Percentiles rank a stretch among this genome's conserved stretches.
These are phyloP conservation scores for Gallinago jamesoni DNA, from an alignment of 2,113 vertebrate species.

Conservation along the genomic window DNA sequence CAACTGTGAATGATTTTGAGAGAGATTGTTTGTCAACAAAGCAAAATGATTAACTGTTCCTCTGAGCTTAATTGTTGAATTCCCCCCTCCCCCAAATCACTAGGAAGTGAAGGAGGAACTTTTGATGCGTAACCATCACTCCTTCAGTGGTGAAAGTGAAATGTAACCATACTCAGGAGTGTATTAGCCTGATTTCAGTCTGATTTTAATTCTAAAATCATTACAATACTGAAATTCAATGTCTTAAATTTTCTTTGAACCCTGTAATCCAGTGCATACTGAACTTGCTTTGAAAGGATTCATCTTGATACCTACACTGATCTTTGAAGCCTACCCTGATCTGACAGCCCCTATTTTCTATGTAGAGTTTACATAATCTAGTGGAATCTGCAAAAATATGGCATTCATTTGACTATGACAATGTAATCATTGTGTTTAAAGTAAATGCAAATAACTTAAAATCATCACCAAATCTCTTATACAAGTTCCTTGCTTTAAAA, in stretches of 20 bases:
- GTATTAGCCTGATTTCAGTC: neutral
- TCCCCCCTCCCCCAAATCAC: rapidly evolving
- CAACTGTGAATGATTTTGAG: neutral
- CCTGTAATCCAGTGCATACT: neutral
- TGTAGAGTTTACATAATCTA: neutral
- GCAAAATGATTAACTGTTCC: neutral
- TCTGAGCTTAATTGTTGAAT: neutral
- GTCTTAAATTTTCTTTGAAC: neutral
- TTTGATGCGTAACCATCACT: neutral
- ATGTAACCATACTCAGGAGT: neutral
- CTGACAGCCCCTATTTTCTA: neutral
- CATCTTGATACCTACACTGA: neutral
- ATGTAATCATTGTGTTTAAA: neutral
- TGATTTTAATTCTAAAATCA: neutral
- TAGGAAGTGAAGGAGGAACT: neutral
- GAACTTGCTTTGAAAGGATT: neutral
- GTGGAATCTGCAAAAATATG: neutral
- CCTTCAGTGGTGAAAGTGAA: neutral
- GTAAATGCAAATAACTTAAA: neutral
- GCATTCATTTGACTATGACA: neutral
- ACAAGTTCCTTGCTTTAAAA: neutral
- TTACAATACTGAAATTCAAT: neutral
- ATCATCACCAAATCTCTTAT: neutral
- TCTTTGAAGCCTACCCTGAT: neutral
- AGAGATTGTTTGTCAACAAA: neutral